A percentile compares a stretch with the other conserved stretches of the same genome.
Evolutionary conservation across 2,888 invertebrate genomes (phyloP).

Genomic region (Ophioninae sp.): DNA sequence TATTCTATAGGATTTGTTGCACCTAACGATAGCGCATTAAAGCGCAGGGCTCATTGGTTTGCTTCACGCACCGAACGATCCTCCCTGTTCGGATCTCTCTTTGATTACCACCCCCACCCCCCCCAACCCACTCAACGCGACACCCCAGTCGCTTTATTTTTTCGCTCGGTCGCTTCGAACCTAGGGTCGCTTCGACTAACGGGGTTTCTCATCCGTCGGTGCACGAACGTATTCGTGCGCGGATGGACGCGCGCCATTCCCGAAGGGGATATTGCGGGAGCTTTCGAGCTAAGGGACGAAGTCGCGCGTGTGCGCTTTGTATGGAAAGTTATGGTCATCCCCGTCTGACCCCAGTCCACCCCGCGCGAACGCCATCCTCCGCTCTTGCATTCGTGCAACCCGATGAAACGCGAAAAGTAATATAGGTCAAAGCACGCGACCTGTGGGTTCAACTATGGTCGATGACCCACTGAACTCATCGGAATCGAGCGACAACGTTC

Average conservation of each 20-base stretch:
- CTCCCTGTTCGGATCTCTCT: constrained; percentile 9
- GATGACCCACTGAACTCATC: constrained; percentile 35
- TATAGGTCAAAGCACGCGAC: constrained; percentile 24
- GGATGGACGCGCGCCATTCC: no score
- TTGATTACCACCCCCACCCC: no score
- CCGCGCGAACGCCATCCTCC: constrained; percentile 18
- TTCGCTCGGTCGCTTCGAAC: constrained; percentile 31
- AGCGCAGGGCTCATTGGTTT: constrained; percentile 5
- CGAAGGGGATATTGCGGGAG: no score
- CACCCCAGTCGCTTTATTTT: constrained; percentile 21
- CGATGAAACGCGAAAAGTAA: constrained; percentile 38
- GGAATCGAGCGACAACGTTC: not conserved
- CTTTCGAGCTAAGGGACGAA: no score
- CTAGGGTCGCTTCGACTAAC: no score
- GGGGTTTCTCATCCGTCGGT: no score
- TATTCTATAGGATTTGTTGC: no score
- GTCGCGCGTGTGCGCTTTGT: not conserved
- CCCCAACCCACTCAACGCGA: not conserved
- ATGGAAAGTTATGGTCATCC: not conserved
- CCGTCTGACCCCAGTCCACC: not conserved
- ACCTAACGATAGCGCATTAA: no score
- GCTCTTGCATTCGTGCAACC: not conserved
- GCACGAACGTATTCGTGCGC: not conserved
- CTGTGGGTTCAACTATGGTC: not conserved
- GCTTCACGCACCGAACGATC: not conserved